phyloP scores from a whole-genome alignment of 2,888 invertebrate genomes.

The Stenichneumon culpator region DNA sequence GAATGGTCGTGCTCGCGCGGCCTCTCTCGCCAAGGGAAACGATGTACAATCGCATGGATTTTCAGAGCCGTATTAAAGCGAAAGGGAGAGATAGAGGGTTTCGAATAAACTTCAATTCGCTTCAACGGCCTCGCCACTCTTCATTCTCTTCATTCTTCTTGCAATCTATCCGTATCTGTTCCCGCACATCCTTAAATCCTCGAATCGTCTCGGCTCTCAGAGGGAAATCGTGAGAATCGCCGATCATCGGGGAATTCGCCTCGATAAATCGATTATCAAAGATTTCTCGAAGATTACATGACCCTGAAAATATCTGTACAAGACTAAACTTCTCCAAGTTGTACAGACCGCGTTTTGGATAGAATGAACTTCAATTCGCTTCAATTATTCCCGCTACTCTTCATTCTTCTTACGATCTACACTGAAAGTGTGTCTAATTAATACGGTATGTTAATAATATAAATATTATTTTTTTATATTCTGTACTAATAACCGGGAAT shows the following conservation, averaged over 20 bases:
- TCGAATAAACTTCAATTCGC: constrained; percentile 56
- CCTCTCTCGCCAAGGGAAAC: constrained; percentile 32
- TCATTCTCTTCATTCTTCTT: background rate
- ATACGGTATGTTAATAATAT: too few species aligned
- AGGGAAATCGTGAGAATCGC: background rate
- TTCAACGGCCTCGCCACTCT: constrained; percentile 23
- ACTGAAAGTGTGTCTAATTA: too few species aligned
- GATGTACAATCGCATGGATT: constrained; percentile 32
- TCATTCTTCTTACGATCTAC: too few species aligned
- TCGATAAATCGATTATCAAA: background rate
- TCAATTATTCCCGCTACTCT: too few species aligned
- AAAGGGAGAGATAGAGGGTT: constrained; percentile 21
- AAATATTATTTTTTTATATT: background rate
- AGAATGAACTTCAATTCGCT: too few species aligned
- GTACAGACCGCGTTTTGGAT: too few species aligned
- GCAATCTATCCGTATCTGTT: background rate
- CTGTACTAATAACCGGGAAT: too few species aligned
- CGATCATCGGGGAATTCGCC: background rate
- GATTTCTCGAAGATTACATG: too few species aligned
- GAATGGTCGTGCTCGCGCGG: constrained; percentile 50
- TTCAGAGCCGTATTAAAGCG: constrained; percentile 33
- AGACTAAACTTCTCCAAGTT: too few species aligned
- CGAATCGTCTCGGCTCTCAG: too few species aligned
- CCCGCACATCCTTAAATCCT: background rate
- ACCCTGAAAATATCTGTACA: too few species aligned